phyloP scores from a whole-genome alignment of 2,113 vertebrate genomes.

The Tautogolabrus adspersus region DNA sequence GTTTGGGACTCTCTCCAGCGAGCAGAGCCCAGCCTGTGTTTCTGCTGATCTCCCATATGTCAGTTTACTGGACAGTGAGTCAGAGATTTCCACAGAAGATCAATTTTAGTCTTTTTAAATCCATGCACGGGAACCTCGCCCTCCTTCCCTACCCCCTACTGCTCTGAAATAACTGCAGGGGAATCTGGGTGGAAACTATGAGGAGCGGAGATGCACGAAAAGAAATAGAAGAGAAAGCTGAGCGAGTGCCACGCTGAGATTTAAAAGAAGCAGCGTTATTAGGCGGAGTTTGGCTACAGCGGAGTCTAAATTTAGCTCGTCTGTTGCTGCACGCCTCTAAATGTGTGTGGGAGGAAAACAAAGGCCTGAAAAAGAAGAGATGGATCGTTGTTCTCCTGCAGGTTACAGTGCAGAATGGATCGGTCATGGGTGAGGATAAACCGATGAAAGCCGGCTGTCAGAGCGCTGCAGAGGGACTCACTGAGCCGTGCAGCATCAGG shows the following conservation, averaged over 20 bases:
- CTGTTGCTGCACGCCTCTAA: constrained; percentile 63
- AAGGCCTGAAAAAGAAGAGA: constrained; percentile 29
- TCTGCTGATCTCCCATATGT: constrained; percentile 18
- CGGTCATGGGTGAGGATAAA: constrained; percentile 24
- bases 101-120: constrained; percentile 26
- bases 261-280: constrained; percentile 48
- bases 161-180: constrained; percentile 3
- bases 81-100: constrained; percentile 32
- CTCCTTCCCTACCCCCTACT: background rate
- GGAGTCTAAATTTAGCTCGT: constrained; percentile 74
- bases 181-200: constrained; percentile 11
- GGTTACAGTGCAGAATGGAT: constrained; percentile 36
- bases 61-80: constrained; percentile 25
- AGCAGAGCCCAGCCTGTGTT: constrained; percentile 5
- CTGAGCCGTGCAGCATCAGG: constrained; percentile 23
- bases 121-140: background rate
- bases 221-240: constrained; percentile 33
- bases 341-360: constrained; percentile 41
- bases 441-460: constrained; percentile 51
- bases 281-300: constrained; percentile 56
- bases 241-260: constrained; percentile 13
- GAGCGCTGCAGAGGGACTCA: constrained; percentile 15
- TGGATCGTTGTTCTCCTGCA: constrained; percentile 5
- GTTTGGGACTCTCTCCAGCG: constrained; percentile 30
- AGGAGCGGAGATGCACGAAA: constrained; percentile 14